Conservation (phyloP, 2,797 vertebrate genomes). For the Clarias platycephalus region DNA sequence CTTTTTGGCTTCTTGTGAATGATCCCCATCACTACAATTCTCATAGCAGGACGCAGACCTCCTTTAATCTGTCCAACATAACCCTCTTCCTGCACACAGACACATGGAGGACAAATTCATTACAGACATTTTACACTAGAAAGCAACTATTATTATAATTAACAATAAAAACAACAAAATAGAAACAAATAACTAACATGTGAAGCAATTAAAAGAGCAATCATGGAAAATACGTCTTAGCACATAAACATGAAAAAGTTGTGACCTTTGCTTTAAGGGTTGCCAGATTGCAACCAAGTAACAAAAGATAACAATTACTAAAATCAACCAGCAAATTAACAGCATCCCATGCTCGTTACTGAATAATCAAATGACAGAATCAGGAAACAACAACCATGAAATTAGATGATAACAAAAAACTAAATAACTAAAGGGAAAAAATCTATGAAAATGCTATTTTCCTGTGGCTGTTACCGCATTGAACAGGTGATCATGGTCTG, state of each 20-base stretch:
- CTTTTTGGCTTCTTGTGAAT: constrained; percentile 83
- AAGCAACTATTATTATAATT: not conserved
- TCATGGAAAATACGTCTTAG: not conserved
- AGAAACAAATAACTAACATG: not conserved
- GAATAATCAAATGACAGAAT: not conserved
- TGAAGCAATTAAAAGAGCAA: not conserved
- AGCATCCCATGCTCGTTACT: too few relatives aligned
- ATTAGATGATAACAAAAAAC: not conserved
- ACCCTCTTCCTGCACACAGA: constrained; percentile 76
- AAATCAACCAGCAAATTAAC: not conserved
- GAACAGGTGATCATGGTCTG: too few relatives aligned
- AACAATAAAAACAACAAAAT: not conserved
- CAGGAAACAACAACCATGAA: not conserved
- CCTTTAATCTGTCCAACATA: constrained; percentile 88
- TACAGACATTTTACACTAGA: not conserved
- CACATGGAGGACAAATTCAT: constrained; percentile 20
- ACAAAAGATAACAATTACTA: not conserved
- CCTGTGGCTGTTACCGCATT: too few relatives aligned
- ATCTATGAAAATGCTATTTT: not conserved
- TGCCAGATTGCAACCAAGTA: not conserved
- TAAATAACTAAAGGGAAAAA: not conserved
- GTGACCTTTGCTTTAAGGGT: not conserved
- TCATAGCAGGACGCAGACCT: constrained; percentile 88
- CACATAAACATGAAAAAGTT: not conserved
- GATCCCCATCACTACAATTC: constrained; percentile 85